phyloP scores from a whole-genome alignment of 2,888 invertebrate genomes.

The Tetropium fuscum region DNA sequence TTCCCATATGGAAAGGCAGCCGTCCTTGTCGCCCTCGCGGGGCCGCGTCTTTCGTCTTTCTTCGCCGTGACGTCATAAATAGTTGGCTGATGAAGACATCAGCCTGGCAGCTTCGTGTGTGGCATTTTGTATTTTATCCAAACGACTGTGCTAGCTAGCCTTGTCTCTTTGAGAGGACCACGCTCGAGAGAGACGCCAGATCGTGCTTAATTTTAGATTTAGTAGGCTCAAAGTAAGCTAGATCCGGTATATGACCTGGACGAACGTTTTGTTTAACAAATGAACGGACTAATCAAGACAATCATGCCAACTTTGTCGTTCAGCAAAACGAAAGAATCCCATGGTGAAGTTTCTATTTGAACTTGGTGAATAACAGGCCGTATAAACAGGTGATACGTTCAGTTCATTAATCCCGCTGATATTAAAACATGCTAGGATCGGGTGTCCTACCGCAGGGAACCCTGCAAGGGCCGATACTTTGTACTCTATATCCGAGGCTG shows the following conservation, averaged over 20 bases:
- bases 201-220: conserved; percentile 11
- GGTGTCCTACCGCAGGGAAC: no score
- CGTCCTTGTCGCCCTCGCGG: conserved; percentile 21
- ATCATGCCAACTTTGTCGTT: no score
- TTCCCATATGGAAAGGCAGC: conserved; percentile 21
- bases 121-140: conserved; percentile 63
- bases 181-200: neutral
- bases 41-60: neutral
- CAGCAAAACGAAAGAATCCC: no score
- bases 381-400: no score
- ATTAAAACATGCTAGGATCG: no score
- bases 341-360: no score
- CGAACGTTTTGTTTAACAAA: no score
- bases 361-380: no score
- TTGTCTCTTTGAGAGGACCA: neutral
- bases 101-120: conserved; percentile 65
- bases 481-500: no score
- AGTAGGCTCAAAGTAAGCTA: conserved; percentile 8
- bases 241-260: conserved; percentile 6
- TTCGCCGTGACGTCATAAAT: conserved; percentile 62
- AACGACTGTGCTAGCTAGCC: conserved; percentile 39
- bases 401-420: no score
- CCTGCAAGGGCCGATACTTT: no score
- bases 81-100: conserved; percentile 66
- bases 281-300: no score